Conservation (phyloP, 2,888 invertebrate species). For the Tenthredo amoena region DNA sequence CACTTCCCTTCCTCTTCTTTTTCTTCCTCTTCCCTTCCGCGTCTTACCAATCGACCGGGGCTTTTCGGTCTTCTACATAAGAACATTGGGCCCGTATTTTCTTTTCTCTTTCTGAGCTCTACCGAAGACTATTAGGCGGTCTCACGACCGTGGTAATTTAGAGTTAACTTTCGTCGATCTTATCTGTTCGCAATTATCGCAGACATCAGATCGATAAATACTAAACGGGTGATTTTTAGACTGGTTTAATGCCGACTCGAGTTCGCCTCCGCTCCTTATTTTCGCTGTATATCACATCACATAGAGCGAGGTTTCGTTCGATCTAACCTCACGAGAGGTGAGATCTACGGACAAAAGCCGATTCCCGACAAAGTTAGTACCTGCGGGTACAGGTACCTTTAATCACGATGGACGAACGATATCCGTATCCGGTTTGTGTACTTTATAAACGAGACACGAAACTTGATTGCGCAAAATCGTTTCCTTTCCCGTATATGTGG, state of each 20-base stretch:
- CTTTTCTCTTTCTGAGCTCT: not conserved
- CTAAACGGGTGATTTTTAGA: conserved; percentile 16
- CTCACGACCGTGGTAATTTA: not conserved
- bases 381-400: not conserved
- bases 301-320: not conserved
- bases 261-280: not conserved
- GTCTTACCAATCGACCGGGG: conserved; percentile 46
- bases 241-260: not conserved
- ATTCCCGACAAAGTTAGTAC: conserved; percentile 10
- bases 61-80: conserved; percentile 55
- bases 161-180: not conserved
- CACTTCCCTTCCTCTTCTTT: conserved; percentile 40
- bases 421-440: conserved; percentile 31
- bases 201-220: conserved; percentile 5
- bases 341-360: conserved; percentile 10
- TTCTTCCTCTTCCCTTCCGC: conserved; percentile 30
- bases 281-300: not conserved
- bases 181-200: conserved; percentile 19
- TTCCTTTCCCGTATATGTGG: not conserved
- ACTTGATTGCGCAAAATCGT: conserved; percentile 13
- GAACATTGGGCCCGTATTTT: no score
- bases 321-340: conserved; percentile 18
- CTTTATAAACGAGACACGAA: not conserved
- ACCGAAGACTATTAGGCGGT: conserved; percentile 11
- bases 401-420: conserved; percentile 11